Conservation (phyloP, 2,113 vertebrate genomes). For the Typhlomys cinereus region DNA sequence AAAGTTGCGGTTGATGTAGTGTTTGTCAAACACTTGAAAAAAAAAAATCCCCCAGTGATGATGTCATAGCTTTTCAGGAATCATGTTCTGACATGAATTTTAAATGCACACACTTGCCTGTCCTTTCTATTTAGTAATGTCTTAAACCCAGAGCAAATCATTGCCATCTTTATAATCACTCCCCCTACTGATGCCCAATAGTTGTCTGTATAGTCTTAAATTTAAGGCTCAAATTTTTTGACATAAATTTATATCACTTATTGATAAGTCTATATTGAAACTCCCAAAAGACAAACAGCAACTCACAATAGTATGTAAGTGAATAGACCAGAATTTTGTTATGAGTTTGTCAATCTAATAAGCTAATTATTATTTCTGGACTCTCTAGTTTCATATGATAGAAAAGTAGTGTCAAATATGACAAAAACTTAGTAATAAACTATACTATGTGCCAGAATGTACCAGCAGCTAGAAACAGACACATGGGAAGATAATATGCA, state of each 20-base stretch:
- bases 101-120: background rate
- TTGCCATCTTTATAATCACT: background rate
- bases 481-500: background rate
- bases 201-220: background rate
- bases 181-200: background rate
- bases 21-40: constrained; percentile 96
- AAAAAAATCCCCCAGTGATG: constrained; percentile 16
- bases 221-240: constrained; percentile 8
- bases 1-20: constrained; percentile 99
- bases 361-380: constrained; percentile 32
- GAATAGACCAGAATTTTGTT: background rate
- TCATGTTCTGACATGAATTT: background rate
- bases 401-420: constrained; percentile 21
- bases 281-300: background rate
- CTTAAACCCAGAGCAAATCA: background rate
- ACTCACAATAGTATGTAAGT: background rate
- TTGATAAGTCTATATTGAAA: background rate
- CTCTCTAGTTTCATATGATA: background rate
- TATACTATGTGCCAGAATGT: background rate
- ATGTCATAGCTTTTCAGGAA: background rate
- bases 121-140: background rate
- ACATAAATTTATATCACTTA: background rate
- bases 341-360: background rate
- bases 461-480: background rate
- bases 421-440: background rate